These are phyloP conservation scores for Ashinkailepas kermadecensis DNA, from an alignment of 2,888 invertebrate genomes.

Conservation along the genomic window DNA sequence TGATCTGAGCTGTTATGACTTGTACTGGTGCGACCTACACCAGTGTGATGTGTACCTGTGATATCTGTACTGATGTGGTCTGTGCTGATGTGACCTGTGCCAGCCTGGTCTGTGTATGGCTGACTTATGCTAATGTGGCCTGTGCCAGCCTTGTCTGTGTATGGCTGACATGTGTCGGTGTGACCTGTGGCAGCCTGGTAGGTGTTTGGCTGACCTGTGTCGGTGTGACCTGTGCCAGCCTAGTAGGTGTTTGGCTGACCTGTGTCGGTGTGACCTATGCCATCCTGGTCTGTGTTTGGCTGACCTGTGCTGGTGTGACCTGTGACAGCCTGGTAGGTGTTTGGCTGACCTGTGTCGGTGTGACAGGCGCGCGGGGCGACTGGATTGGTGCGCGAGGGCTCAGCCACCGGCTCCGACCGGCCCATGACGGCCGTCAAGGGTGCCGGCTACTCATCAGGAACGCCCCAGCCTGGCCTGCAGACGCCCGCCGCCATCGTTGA, in stretches of 20 bases:
- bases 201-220: no score
- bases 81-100: no score
- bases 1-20: no score
- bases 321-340: neutral
- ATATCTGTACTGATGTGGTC: no score
- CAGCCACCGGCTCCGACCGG: slow-evolving; percentile 44
- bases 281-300: neutral
- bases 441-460: slow-evolving; percentile 79
- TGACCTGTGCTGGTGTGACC: neutral
- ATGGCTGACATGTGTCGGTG: no score
- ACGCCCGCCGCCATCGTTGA: slow-evolving; percentile 9
- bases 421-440: slow-evolving; percentile 97
- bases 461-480: neutral
- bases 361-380: slow-evolving; percentile 27
- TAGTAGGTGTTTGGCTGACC: neutral
- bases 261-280: neutral
- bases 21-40: no score
- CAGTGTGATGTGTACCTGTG: no score
- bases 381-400: slow-evolving; percentile 35
- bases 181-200: no score
- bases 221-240: no score
- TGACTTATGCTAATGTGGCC: no score
- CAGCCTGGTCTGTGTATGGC: no score
- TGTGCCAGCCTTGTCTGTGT: no score
- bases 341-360: slow-evolving; percentile 17